A percentile compares a stretch with the other conserved stretches of the same genome.
Conservation (phyloP, 53 echinoderm and acorn worm species). For the Crossaster papposus region DNA sequence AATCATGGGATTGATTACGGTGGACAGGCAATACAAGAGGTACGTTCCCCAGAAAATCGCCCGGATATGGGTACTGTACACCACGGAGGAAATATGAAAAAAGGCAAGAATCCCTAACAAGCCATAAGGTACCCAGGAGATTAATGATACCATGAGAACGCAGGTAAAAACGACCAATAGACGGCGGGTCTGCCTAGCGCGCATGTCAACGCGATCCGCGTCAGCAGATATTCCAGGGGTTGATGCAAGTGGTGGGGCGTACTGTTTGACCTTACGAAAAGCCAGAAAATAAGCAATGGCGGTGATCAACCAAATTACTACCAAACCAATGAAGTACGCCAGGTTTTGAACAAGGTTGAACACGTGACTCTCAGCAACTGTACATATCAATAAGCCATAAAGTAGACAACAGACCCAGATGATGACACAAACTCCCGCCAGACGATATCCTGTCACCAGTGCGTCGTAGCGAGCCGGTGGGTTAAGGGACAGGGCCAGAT, state of each 20-base stretch:
- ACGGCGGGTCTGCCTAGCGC: background rate
- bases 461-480: background rate
- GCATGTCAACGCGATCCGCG: too few species aligned
- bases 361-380: too few species aligned
- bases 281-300: background rate
- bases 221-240: background rate
- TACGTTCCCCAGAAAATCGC: background rate
- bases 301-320: background rate
- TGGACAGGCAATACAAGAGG: background rate
- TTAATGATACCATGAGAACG: background rate
- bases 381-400: background rate
- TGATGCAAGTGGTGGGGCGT: background rate
- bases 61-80: background rate
- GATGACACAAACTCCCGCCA: background rate
- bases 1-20: background rate
- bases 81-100: background rate
- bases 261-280: background rate
- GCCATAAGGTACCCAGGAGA: background rate
- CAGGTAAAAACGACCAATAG: background rate
- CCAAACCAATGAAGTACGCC: background rate
- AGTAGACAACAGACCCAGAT: background rate
- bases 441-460: background rate
- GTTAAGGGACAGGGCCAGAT: background rate
- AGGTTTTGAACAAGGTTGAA: too few species aligned
- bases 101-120: background rate